Evolutionary conservation across 2,888 invertebrate genomes (phyloP).

Genomic region (Drosophila pullipes): DNA sequence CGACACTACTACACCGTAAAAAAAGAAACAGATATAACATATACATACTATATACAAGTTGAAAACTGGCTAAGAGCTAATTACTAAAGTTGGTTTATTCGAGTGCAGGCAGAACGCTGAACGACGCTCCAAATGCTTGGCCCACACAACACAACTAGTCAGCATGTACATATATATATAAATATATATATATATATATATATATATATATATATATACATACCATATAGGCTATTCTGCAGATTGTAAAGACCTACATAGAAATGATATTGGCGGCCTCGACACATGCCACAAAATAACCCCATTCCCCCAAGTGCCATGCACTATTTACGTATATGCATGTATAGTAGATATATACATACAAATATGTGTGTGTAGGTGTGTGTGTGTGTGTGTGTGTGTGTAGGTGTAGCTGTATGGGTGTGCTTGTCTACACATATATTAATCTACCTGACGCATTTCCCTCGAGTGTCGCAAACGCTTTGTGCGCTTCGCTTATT

Average conservation of each 20-base stretch:
- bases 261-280: constrained; percentile 46
- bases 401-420: constrained; percentile 5
- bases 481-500: constrained; percentile 64
- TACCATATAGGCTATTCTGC: constrained; percentile 28
- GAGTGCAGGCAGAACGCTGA: constrained; percentile 20
- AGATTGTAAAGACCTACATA: constrained; percentile 44
- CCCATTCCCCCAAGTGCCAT: constrained; percentile 16
- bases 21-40: background rate
- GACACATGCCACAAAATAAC: constrained; percentile 41
- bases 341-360: background rate
- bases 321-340: constrained; percentile 38
- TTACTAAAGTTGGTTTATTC: background rate
- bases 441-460: constrained; percentile 63
- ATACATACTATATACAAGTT: background rate
- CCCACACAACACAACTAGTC: constrained; percentile 16
- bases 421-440: background rate
- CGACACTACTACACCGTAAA: background rate
- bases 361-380: background rate
- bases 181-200: background rate
- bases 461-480: constrained; percentile 70
- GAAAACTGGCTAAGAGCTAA: background rate
- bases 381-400: background rate
- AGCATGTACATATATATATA: background rate
- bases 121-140: constrained; percentile 31
- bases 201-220: background rate